These are phyloP conservation scores for Gavia stellata DNA, from an alignment of 2,113 vertebrate genomes.

Conservation along the genomic window DNA sequence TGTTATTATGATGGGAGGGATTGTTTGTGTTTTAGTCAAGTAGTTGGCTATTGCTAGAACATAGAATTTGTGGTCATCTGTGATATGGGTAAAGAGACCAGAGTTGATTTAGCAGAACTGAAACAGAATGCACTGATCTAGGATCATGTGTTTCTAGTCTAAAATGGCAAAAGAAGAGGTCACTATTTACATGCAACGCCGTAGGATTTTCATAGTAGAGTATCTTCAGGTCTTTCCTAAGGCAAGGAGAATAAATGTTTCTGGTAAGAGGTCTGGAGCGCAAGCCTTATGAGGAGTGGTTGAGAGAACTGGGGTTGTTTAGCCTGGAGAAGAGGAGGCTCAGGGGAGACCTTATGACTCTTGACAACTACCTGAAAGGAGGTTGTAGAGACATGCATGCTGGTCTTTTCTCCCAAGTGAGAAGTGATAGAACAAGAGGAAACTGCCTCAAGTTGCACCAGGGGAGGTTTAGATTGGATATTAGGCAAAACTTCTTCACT, in stretches of 20 bases:
- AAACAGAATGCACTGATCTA: background rate
- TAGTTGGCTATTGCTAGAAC: background rate
- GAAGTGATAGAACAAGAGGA: too few relatives aligned
- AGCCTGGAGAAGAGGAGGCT: too few relatives aligned
- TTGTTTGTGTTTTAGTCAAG: background rate
- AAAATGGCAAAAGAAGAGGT: background rate
- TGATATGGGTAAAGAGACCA: background rate
- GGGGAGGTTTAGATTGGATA: too few relatives aligned
- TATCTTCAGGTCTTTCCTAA: background rate
- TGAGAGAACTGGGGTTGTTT: too few relatives aligned
- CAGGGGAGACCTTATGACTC: too few relatives aligned
- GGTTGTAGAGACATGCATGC: too few relatives aligned
- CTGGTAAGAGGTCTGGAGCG: too few relatives aligned
- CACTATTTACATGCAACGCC: background rate
- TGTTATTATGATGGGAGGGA: background rate
- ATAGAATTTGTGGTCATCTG: background rate
- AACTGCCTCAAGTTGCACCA: too few relatives aligned
- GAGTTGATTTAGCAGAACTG: background rate
- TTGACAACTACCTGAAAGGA: too few relatives aligned
- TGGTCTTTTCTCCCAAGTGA: too few relatives aligned
- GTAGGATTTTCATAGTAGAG: background rate
- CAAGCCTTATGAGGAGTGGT: too few relatives aligned
- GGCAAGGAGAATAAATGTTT: background rate
- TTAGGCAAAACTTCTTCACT: too few relatives aligned
- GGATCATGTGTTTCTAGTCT: background rate